Base-by-base conservation (phyloP, 2,888 invertebrate genomes). In the Saturnia pavonia region DNA sequence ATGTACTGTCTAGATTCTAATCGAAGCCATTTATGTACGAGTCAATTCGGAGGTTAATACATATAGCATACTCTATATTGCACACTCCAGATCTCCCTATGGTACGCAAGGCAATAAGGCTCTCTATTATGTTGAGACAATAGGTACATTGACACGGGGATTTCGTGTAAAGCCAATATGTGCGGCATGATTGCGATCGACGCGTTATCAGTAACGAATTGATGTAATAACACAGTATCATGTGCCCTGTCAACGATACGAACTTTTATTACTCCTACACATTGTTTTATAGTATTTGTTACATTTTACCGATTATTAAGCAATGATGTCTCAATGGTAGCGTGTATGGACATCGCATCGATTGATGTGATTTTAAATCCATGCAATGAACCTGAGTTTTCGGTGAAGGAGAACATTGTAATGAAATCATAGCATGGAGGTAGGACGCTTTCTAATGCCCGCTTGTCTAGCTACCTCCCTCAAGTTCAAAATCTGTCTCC, bases 201-300 rank as follows among this genome's bases (percentile, higher is more conserved):
- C 69, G 75, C 80, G 82, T 88, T 91, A 92, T 91, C 91, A 89
- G 87, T 86, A 86, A 87, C 84, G 86, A 87, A 91, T 90, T 89
- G 90, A 88, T 90, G 90, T 89, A 88, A 90, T 91, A 90, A 88
- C 86, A 81, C 78, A 79, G 78, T 90, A 89, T 89, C 90, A 84
- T 81, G 80, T 82, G 82, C 81, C 83, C 86, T 83, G 82, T 79
- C 76, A 70, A 74, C 78, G 81, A 85, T 84, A 85, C 71, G 71
- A 71, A 78, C 72, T 75, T 78, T 74, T 74, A 72, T 75, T 74
- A 51, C 42, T 57, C 65, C 51, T 43, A 40, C 42, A 63, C 54
- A 54, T 63, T 63, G 69, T 60, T 69, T 45, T 60, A 63, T 27
- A 45, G 34, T 6, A 14, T 25, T 60, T 27, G 22, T 45, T 27